A percentile compares a stretch with the other conserved stretches of the same genome.
These are phyloP conservation scores for Syrrhaptes paradoxus DNA, from an alignment of 2,113 vertebrate species.

Conservation along the genomic window DNA sequence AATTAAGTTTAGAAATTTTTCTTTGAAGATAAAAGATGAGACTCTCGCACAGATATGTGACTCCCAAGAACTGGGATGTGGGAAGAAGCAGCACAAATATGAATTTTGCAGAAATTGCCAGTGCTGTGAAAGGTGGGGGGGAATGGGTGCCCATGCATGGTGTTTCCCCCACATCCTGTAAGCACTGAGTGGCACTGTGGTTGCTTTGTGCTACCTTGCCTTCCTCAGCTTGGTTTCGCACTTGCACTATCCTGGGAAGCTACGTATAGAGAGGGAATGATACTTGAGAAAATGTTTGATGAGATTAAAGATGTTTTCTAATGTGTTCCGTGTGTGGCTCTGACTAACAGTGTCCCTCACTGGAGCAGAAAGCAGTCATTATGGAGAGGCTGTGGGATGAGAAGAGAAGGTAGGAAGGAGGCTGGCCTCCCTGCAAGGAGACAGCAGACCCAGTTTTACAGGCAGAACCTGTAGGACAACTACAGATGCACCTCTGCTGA, in stretches of 20 bases:
- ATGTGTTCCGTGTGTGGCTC: background rate
- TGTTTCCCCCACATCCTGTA: background rate
- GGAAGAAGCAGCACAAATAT: background rate
- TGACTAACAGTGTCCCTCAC: background rate
- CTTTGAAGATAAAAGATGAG: conserved; percentile 7
- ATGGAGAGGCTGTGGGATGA: background rate
- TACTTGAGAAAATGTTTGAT: background rate
- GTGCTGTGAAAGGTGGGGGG: rapidly evolving
- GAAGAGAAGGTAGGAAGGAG: background rate
- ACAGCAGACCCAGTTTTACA: conserved; percentile 5
- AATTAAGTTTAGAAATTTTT: background rate
- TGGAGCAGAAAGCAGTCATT: conserved; percentile 26
- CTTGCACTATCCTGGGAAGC: background rate
- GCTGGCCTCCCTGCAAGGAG: background rate
- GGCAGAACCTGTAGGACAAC: conserved; percentile 50
- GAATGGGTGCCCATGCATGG: background rate
- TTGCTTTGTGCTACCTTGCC: background rate
- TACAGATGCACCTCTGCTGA: background rate
- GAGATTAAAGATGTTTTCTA: background rate
- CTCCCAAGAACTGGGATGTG: background rate
- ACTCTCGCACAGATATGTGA: background rate
- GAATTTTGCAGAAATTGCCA: background rate
- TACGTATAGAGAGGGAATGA: background rate
- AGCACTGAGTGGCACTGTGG: rapidly evolving
- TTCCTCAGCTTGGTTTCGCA: background rate